Evolutionary conservation across 2,113 vertebrate species (phyloP), one percentile per base, ranked within the genome.

Genomic region (Silurus glanis): DNA sequence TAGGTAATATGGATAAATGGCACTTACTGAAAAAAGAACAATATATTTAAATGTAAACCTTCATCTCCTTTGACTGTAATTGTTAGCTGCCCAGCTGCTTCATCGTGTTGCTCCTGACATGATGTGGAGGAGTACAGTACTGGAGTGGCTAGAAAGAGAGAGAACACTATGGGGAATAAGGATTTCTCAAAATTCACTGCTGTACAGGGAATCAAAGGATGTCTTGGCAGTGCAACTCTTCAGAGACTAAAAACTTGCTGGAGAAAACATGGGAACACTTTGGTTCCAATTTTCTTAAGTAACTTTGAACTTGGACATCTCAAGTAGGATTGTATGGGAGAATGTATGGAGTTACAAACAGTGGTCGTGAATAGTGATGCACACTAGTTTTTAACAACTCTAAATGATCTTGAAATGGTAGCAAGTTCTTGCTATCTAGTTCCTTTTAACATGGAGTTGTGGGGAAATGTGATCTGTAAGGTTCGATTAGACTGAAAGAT

Each of bases 371-470:
- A 55, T 79, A 53, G 74, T 85, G 75, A 80, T 83, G 59, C 58
- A 47, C 80, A 83, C 69, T 80, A 64, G 51, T 74, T 83, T 86
- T 69, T 86, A 83, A 86, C n/a, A 85, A 84, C 81, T 88, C 74
- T 86, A 86, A 79, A 64, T 83, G 78, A 75, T 56, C 82, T 51
- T 79, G 67, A 85, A 59, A 79, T 37, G 86, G 85, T 69, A 85
- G 83, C 83, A 83, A 83, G 80, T 58, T 74, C 55, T 66, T n/a
- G 56, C 21, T 84, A 59, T 23, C 64, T 85, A 47, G 25, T 67
- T 55, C 21, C 37, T 58, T 81, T 76, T 78, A 47, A 84, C 61
- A 74, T 71, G 81, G 64, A 82, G 53, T 28, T 74, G 37, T 28
- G 10, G 51, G 53, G 59, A 66, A 80, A 13, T 69, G 61, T 87